A percentile compares a stretch with the other conserved stretches of the same genome.
phyloP scores from a whole-genome alignment of 2,113 vertebrate genomes.

The Epinephelus cyanopodus region DNA sequence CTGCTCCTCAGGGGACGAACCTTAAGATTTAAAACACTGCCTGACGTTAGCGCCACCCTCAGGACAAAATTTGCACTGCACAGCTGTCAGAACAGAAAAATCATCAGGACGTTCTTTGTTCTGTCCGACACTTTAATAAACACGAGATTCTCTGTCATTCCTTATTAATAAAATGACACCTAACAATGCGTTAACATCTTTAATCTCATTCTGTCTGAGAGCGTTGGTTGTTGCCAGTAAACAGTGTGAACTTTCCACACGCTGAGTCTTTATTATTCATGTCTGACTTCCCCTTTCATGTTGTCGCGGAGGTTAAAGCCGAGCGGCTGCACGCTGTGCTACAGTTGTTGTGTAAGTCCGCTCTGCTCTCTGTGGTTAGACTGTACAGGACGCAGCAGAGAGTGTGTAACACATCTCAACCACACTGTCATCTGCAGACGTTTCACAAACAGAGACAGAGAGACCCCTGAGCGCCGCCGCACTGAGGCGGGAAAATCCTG shows the following conservation, averaged over 20 bases:
- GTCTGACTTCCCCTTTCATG: background rate
- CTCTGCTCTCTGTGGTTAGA: constrained; percentile 8
- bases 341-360: background rate
- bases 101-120: too few species aligned
- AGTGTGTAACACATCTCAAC: background rate
- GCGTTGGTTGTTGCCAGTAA: background rate
- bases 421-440: constrained; percentile 10
- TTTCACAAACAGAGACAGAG: too few species aligned
- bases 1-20: too few species aligned
- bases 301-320: background rate
- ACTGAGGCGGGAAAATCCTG: constrained; percentile 46
- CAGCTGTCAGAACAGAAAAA: too few species aligned
- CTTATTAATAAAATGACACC: background rate
- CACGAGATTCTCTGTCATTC: background rate
- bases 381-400: constrained; percentile 7
- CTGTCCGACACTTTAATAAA: background rate
- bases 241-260: background rate
- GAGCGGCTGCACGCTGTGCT: background rate
- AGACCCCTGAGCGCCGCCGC: background rate
- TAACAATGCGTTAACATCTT: background rate
- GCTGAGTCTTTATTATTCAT: background rate
- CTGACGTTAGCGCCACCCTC: too few species aligned
- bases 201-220: too few species aligned
- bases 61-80: too few species aligned
- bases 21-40: too few species aligned